A percentile compares a stretch with the other conserved stretches of the same genome.
phyloP scores from a whole-genome alignment of 1,140 invertebrate species.

The Lineus longissimus region DNA sequence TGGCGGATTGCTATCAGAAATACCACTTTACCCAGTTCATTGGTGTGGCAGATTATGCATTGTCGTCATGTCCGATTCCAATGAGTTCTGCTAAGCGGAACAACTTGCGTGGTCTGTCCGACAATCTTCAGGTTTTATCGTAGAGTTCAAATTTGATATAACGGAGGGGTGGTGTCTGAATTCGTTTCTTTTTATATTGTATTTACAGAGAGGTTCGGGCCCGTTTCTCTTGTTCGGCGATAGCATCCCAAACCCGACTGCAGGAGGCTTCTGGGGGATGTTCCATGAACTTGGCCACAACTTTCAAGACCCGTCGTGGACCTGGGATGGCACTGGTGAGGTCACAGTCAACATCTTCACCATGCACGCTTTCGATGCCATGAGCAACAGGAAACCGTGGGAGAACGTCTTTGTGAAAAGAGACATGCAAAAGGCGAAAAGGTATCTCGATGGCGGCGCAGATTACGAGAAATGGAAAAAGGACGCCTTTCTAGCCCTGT shows the following conservation, averaged over 20 bases:
- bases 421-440: conserved; percentile 2
- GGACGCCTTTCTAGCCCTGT: neutral
- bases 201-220: too few species aligned
- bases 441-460: conserved; percentile 16
- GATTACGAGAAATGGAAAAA: conserved; percentile 18
- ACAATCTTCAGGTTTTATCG: too few species aligned
- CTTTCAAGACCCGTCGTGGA: conserved; percentile 24
- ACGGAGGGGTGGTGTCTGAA: too few species aligned
- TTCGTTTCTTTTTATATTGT: too few species aligned
- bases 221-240: conserved; percentile 19
- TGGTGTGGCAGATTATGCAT: too few species aligned
- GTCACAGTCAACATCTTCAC: conserved; percentile 33
- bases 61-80: too few species aligned
- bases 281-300: conserved; percentile 34
- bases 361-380: conserved; percentile 25
- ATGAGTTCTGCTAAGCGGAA: too few species aligned
- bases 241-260: conserved; percentile 9
- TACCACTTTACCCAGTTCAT: too few species aligned
- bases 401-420: conserved; percentile 19
- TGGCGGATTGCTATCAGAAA: too few species aligned
- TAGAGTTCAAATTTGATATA: too few species aligned
- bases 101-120: too few species aligned
- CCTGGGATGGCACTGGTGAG: conserved; percentile 25
- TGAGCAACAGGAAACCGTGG: conserved; percentile 19
- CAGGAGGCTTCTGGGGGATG: conserved; percentile 25